These are phyloP conservation scores for Otus sunia DNA, from an alignment of 2,113 vertebrate species.

Conservation along the genomic window DNA sequence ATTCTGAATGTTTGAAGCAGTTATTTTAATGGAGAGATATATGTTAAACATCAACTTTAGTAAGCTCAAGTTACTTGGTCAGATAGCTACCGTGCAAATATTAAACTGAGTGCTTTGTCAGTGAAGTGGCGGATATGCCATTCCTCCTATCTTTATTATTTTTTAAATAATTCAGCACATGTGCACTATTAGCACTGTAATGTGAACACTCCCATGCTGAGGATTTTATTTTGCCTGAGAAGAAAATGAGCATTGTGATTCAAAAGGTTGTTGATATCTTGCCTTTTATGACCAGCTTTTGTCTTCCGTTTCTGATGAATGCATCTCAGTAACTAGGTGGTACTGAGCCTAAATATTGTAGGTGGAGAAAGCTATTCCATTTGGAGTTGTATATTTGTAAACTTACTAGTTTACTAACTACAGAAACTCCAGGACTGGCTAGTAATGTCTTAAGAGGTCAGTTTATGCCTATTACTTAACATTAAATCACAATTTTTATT, in stretches of 20 bases:
- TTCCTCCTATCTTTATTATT: conserved; percentile 47
- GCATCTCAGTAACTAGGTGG: not conserved
- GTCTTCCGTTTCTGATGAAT: not conserved
- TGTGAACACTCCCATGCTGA: conserved; percentile 4
- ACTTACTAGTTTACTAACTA: not conserved
- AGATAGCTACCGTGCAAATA: not conserved
- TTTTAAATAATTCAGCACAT: conserved; percentile 58
- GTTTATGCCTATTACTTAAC: not conserved
- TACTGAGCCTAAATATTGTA: not conserved
- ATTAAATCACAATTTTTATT: conserved; percentile 25
- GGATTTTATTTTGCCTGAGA: conserved; percentile 49
- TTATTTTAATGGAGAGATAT: not conserved
- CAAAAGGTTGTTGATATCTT: not conserved
- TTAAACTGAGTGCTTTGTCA: not conserved
- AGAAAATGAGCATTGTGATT: conserved; percentile 20
- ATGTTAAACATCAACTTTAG: not conserved
- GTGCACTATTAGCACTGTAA: not conserved
- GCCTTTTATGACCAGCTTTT: conserved; percentile 16
- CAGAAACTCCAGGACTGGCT: not conserved
- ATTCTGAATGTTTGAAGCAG: not conserved
- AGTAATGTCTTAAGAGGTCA: not conserved
- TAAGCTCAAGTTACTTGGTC: not conserved
- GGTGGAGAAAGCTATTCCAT: not conserved
- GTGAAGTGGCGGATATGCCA: not conserved
- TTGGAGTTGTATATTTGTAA: not conserved